Conservation (phyloP, 2,113 vertebrate genomes). For the Piaya cayana region DNA sequence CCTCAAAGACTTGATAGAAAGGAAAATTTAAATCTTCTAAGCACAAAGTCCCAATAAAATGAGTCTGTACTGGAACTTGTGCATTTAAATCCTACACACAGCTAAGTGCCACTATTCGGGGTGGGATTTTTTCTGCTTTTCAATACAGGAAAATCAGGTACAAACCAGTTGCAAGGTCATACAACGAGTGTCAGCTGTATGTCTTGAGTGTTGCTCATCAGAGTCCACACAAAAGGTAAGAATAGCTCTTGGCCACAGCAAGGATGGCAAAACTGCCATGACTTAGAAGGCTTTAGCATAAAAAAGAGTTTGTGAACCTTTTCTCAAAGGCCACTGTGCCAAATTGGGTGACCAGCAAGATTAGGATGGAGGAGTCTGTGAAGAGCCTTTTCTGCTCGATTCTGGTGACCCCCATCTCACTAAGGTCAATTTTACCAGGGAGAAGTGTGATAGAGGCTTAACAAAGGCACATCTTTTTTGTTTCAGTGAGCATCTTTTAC, state of each 20-base stretch:
- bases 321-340: not conserved
- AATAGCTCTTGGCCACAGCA: not conserved
- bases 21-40: not conserved
- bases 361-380: not conserved
- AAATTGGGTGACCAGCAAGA: not conserved
- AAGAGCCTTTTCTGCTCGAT: not conserved
- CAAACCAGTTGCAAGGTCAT: not conserved
- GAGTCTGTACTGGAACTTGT: not conserved
- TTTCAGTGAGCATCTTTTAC: not conserved
- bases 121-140: not conserved
- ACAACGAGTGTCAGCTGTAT: too few relatives aligned
- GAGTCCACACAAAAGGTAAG: not conserved
- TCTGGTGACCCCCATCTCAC: not conserved
- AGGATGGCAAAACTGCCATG: not conserved
- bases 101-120: not conserved
- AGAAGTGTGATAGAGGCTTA: not conserved
- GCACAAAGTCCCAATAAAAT: not conserved
- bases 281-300: not conserved
- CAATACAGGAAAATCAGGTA: not conserved
- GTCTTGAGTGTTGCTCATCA: not conserved
- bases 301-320: not conserved
- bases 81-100: not conserved
- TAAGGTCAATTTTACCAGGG: not conserved
- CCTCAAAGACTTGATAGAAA: not conserved
- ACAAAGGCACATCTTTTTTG: rapidly evolving